These are phyloP conservation scores for Montifringilla adamsi DNA, from an alignment of 2,113 vertebrate genomes.

Conservation along the genomic window DNA sequence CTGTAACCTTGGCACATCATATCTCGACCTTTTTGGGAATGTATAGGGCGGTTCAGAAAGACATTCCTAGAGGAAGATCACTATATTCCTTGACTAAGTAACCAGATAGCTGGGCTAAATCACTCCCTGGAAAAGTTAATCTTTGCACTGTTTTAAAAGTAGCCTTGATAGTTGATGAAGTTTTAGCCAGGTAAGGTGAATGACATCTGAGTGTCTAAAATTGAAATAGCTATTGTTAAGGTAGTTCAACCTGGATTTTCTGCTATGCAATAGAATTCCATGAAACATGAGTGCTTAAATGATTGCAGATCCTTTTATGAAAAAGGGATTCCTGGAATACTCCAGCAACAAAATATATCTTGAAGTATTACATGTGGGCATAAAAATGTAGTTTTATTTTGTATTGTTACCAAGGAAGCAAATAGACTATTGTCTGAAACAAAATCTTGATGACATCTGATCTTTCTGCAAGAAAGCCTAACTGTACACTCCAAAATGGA, in stretches of 20 bases:
- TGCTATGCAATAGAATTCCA: background rate
- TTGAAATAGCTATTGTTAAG: background rate
- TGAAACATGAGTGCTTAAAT: background rate
- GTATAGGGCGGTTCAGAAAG: accelerated
- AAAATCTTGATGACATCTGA: background rate
- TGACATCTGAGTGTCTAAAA: background rate
- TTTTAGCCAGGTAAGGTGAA: background rate
- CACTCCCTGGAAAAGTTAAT: background rate
- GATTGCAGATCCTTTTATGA: background rate
- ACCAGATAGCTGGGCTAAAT: background rate
- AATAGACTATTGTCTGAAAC: background rate
- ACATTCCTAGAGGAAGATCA: background rate
- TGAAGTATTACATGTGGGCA: background rate
- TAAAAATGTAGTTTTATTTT: slow-evolving; percentile 19
- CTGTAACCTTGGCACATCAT: background rate
- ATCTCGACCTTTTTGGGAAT: background rate
- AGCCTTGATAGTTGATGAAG: background rate
- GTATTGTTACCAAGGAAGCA: slow-evolving; percentile 7
- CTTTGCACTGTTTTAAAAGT: background rate
- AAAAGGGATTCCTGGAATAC: background rate
- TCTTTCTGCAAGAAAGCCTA: background rate
- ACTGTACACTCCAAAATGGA: background rate
- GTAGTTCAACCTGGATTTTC: background rate
- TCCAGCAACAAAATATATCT: background rate
- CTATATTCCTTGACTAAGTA: background rate